phyloP scores from a whole-genome alignment of 1,140 invertebrate genomes.

The Papilio glaucus region DNA sequence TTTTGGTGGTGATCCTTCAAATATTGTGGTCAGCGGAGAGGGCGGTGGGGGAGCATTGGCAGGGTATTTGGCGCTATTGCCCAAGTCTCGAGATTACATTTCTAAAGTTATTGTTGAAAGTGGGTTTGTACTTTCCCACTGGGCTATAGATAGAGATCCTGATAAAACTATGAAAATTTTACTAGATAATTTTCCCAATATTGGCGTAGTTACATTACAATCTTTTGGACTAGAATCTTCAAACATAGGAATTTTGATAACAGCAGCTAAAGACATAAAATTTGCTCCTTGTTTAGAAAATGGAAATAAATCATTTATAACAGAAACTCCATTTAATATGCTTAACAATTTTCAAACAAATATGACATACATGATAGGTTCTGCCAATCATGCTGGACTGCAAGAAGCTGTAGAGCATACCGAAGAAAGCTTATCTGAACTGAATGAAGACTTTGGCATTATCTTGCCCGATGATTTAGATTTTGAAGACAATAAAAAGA shows the following conservation, averaged over 20 bases:
- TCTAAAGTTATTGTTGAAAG: conserved; percentile 68
- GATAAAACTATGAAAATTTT: conserved; percentile 42
- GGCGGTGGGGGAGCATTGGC: conserved; percentile 57
- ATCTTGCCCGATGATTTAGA: conserved; percentile 62
- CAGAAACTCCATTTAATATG: conserved; percentile 53
- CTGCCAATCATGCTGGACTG: conserved; percentile 59
- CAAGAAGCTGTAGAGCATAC: conserved; percentile 50
- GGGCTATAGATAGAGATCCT: conserved; percentile 67
- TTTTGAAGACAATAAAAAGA: conserved; percentile 47
- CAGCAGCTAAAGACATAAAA: conserved; percentile 41
- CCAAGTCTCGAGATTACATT: conserved; percentile 52
- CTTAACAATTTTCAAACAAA: conserved; percentile 46
- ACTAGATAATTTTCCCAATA: conserved; percentile 36
- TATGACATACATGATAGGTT: conserved; percentile 60
- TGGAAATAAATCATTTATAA: conserved; percentile 49
- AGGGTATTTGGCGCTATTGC: conserved; percentile 59
- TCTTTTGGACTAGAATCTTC: conserved; percentile 29
- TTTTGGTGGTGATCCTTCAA: conserved; percentile 88
- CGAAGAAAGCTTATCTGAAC: conserved; percentile 43
- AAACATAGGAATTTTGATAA: conserved; percentile 48
- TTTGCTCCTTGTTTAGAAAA: conserved; percentile 65
- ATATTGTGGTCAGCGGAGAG: conserved; percentile 64
- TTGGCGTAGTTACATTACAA: conserved; percentile 23
- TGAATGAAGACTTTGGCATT: conserved; percentile 50
- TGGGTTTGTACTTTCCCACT: conserved; percentile 61